Percentiles rank a stretch among this genome's conserved stretches.
Conservation (phyloP, 2,888 invertebrate species). For the Eristalinus sepulchralis region DNA sequence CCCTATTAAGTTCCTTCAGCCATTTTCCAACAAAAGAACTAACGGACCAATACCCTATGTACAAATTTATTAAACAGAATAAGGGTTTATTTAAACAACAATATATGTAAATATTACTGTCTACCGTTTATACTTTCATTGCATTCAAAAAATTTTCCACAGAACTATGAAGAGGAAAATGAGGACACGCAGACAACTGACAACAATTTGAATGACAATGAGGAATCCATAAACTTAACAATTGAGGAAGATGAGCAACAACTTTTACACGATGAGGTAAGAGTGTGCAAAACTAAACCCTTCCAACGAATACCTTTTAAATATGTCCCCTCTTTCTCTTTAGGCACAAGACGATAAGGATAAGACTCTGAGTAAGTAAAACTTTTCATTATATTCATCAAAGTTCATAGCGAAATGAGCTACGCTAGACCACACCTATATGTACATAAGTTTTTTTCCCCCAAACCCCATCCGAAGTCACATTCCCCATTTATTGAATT, state of each 20-base stretch:
- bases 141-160: background rate
- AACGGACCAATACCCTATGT: too few species aligned
- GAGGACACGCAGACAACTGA: constrained; percentile 75
- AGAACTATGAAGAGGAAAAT: constrained; percentile 72
- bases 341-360: constrained; percentile 82
- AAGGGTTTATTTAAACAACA: too few species aligned
- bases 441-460: background rate
- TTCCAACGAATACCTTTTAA: background rate
- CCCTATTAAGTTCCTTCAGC: too few species aligned
- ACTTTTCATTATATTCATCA: constrained; percentile 13
- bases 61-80: too few species aligned
- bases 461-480: background rate
- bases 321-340: constrained; percentile 31
- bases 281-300: background rate
- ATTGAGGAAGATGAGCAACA: constrained; percentile 90
- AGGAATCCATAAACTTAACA: constrained; percentile 90
- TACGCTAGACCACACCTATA: background rate
- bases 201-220: constrained; percentile 83
- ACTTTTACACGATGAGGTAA: constrained; percentile 89
- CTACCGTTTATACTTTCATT: background rate
- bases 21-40: too few species aligned
- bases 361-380: constrained; percentile 83
- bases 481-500: background rate
- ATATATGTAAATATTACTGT: too few species aligned
- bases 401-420: background rate